A percentile compares a stretch with the other conserved stretches of the same genome.
Evolutionary conservation across 2,888 invertebrate species (phyloP).

Genomic region (Chorisops tibialis): DNA sequence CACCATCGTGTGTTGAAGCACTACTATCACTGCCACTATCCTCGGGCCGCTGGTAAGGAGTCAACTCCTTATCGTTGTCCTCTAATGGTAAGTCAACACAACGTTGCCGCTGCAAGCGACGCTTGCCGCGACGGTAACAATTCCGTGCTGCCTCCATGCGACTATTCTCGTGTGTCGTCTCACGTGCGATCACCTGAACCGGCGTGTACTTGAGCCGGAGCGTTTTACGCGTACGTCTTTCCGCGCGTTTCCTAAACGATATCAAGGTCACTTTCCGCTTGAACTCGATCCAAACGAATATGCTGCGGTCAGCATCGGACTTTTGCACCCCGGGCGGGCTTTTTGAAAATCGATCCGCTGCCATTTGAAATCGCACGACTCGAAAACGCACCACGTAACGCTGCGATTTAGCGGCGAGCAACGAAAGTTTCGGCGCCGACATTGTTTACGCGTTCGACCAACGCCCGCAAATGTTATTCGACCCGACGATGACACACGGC

Average conservation of each 20-base stretch:
- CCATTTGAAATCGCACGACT: conserved; percentile 3
- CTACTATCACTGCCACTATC: too few relatives aligned
- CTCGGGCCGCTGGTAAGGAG: too few relatives aligned
- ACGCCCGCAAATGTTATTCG: not conserved
- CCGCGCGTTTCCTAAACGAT: not conserved
- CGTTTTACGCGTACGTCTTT: too few relatives aligned
- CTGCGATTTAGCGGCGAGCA: not conserved
- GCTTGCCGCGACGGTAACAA: too few relatives aligned
- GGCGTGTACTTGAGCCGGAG: too few relatives aligned
- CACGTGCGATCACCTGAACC: too few relatives aligned
- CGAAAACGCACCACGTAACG: not conserved
- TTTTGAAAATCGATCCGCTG: not conserved
- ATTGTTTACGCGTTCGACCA: conserved; percentile 6
- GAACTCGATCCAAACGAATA: conserved; percentile 6
- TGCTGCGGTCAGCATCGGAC: not conserved
- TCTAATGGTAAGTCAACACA: conserved; percentile 4
- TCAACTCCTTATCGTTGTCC: not conserved
- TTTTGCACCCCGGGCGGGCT: not conserved
- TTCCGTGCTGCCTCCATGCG: not conserved
- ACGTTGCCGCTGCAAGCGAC: not conserved
- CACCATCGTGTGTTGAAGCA: too few relatives aligned
- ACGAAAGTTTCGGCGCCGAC: conserved; percentile 3
- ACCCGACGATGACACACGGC: not conserved
- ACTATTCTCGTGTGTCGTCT: too few relatives aligned
- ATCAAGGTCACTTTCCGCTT: not conserved